Base-by-base conservation (phyloP, 2,888 invertebrate genomes). In the Dasypolia templi region DNA sequence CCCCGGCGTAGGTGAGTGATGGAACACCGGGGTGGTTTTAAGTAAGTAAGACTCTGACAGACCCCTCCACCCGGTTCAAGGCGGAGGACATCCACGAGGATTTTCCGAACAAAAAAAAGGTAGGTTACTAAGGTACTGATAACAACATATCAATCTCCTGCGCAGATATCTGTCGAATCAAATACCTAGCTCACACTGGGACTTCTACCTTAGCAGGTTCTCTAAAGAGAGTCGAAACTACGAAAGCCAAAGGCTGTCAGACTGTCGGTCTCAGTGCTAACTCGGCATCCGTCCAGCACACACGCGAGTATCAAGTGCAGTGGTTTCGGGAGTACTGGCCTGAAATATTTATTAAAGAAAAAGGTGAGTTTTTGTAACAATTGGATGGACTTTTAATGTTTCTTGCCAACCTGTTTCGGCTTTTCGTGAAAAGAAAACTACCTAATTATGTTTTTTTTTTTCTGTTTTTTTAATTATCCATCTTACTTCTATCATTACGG, bases 231-330 rank as follows among this genome's bases (percentile, higher is more conserved):
- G 75, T 68, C 22, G 61, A n/a, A n/a, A n/a, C n/a, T n/a, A n/a
- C n/a, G n/a, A 65, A 68, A 68, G 49, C 67, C 72, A 17, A 42
- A 65, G 51, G 19, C 51, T 12, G 49, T 6, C 62, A n/a, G n/a
- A n/a, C n/a, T n/a, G n/a, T n/a, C n/a, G n/a, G n/a, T n/a, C n/a
- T n/a, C n/a, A 81, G 81, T 81, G 6, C 19, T 69, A 80, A 66
- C 61, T 29, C 65, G 56, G 58, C 68, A 80, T 49, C 68, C 75
- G 84, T 12, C 17, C 65, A 26, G 17, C 17, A 35, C 68, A 75
- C 56, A 74, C 84, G 79, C 22, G 68, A 29, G 49, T 62, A 35
- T 7, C 32, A 6, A 74, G 84, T 83, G 81, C 17, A 19, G 75
- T 83, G 67, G 19, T 61, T 32, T 29, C 42, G 22, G 53, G 42